Conservation (phyloP, 1,140 invertebrate genomes). For the Platyura marginata region DNA sequence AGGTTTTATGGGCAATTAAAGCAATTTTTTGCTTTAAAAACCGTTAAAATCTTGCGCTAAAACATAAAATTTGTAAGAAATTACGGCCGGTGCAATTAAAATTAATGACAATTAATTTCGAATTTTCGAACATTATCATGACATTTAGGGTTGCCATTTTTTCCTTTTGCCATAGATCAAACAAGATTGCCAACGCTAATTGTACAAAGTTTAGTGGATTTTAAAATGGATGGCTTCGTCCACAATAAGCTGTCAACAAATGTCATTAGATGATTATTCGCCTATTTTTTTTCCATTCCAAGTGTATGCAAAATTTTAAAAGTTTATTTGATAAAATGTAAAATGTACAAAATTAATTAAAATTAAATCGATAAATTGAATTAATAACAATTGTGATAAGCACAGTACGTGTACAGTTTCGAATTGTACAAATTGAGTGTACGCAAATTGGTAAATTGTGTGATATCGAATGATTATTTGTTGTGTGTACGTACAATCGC, state of each 20-base stretch:
- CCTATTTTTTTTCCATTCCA: too few relatives aligned
- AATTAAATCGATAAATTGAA: not conserved
- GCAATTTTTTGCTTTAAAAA: not conserved
- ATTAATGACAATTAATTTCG: not conserved
- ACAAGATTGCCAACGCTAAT: too few relatives aligned
- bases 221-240: too few relatives aligned
- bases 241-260: too few relatives aligned
- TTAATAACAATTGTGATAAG: not conserved
- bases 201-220: too few relatives aligned
- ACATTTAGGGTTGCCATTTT: not conserved
- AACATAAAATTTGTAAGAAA: not conserved
- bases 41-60: not conserved
- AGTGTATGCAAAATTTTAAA: too few relatives aligned
- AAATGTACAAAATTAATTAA: too few relatives aligned
- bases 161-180: not conserved
- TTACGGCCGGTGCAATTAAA: not conserved
- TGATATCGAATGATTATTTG: not conserved
- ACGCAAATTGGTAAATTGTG: not conserved
- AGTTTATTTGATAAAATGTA: too few relatives aligned
- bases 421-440: not conserved
- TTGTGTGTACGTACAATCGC: not conserved
- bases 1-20: not conserved
- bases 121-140: not conserved
- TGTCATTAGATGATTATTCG: too few relatives aligned
- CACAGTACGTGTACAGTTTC: not conserved